Evolutionary conservation across 2,888 invertebrate genomes (phyloP).

Genomic region (Eupithecia pulchellata): DNA sequence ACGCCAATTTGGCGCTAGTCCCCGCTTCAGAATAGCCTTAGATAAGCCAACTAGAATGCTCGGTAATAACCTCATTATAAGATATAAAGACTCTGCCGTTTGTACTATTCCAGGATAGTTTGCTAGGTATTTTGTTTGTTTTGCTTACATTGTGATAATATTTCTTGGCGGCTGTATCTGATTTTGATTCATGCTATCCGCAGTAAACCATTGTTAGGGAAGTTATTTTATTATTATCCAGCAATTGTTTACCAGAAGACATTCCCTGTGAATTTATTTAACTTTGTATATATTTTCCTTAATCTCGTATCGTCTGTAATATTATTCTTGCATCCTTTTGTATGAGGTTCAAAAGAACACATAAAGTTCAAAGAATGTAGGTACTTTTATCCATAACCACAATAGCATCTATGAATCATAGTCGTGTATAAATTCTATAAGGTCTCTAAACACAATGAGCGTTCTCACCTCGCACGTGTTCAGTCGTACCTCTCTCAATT

Average conservation of each 20-base stretch:
- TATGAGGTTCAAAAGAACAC: not conserved
- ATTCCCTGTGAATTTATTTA: not conserved
- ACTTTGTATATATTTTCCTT: not conserved
- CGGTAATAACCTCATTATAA: constrained; percentile 84
- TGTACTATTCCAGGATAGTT: constrained; percentile 67
- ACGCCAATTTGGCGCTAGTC: constrained; percentile 83
- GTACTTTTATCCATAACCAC: constrained; percentile 7
- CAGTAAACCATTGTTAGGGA: constrained; percentile 18
- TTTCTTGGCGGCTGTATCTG: constrained; percentile 31
- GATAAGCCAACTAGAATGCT: constrained; percentile 79
- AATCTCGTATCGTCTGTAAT: not conserved
- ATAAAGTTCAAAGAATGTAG: not conserved
- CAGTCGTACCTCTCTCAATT: constrained; percentile 30
- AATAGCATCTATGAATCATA: constrained; percentile 5
- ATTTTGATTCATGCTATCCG: constrained; percentile 21
- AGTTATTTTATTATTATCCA: constrained; percentile 14
- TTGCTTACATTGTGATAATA: constrained; percentile 33
- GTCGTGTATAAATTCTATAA: constrained; percentile 32
- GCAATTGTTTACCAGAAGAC: constrained; percentile 3
- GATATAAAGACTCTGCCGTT: constrained; percentile 74
- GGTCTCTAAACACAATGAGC: constrained; percentile 24
- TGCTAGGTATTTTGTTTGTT: constrained; percentile 34
- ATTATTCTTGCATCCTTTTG: not conserved
- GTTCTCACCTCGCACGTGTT: constrained; percentile 57
- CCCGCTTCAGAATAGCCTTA: constrained; percentile 71